Percentiles rank a stretch among this genome's conserved stretches.
These are phyloP conservation scores for Halictus rubicundus DNA, from an alignment of 1,140 invertebrate genomes.

Conservation along the genomic window DNA sequence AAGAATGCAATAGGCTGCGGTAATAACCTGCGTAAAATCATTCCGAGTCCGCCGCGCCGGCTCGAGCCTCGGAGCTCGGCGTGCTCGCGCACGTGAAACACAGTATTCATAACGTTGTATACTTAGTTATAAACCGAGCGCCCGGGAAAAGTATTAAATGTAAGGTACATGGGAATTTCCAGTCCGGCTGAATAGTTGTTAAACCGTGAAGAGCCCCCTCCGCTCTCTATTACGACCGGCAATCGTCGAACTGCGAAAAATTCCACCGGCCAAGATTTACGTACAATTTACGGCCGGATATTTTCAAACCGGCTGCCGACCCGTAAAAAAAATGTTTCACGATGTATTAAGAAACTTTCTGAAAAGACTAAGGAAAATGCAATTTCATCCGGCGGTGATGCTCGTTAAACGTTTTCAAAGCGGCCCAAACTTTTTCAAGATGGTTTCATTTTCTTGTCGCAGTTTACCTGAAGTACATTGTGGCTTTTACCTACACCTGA, in stretches of 20 bases:
- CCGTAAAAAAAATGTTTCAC: neutral
- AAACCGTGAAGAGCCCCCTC: neutral
- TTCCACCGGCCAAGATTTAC: neutral
- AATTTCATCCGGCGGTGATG: neutral
- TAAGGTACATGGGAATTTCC: neutral
- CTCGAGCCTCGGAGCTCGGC: neutral
- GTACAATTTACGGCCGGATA: neutral
- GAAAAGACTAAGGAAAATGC: neutral
- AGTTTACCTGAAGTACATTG: too few species aligned
- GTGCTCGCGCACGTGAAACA: neutral
- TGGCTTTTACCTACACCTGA: too few species aligned
- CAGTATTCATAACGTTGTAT: slow-evolving; percentile 36
- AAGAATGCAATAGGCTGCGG: slow-evolving; percentile 43
- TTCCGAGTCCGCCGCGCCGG: neutral
- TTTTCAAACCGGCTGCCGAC: neutral
- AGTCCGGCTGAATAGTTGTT: neutral
- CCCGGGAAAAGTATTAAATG: neutral
- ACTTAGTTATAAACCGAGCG: slow-evolving; percentile 8
- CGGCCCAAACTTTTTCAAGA: neutral
- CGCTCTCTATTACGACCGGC: neutral
- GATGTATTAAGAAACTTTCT: neutral
- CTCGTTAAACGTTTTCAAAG: neutral
- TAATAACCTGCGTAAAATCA: slow-evolving; percentile 36
- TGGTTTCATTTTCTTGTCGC: too few species aligned
- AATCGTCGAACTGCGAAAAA: neutral